Conservation (phyloP, 1,140 invertebrate species). For the Contarinia nasturtii region DNA sequence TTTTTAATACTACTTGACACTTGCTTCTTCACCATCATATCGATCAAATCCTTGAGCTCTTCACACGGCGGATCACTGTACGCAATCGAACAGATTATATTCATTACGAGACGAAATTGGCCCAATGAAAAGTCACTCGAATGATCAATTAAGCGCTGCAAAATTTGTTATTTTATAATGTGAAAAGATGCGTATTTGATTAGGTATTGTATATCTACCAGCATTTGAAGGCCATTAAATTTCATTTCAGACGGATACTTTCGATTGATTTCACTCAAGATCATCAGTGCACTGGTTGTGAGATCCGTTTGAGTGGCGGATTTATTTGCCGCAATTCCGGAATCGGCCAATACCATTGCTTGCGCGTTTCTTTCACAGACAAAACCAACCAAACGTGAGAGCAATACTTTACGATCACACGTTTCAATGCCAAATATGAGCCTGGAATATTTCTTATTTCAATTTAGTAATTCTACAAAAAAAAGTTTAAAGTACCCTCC, state of each 20-base stretch:
- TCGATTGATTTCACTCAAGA: slow-evolving; percentile 14
- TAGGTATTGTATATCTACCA: slow-evolving; percentile 10
- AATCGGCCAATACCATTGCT: not conserved
- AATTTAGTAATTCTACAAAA: no score
- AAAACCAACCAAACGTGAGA: slow-evolving; percentile 16
- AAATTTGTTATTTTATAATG: slow-evolving; percentile 13
- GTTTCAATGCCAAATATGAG: slow-evolving; percentile 16
- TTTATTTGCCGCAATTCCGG: not conserved
- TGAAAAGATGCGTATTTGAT: no score
- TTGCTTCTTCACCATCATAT: slow-evolving; percentile 39
- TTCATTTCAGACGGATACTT: slow-evolving; percentile 16
- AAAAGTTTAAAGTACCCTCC: no score
- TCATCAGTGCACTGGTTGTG: slow-evolving; percentile 13
- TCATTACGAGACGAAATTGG: slow-evolving; percentile 31
- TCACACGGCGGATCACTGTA: slow-evolving; percentile 25
- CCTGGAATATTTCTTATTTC: slow-evolving; percentile 5
- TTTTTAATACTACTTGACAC: slow-evolving; percentile 27
- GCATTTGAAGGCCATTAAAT: slow-evolving; percentile 17
- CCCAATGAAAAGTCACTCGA: slow-evolving; percentile 31
- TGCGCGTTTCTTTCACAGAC: slow-evolving; percentile 17
- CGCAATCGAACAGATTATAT: slow-evolving; percentile 29
- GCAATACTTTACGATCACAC: slow-evolving; percentile 16
- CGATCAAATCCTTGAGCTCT: slow-evolving; percentile 32
- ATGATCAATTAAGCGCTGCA: slow-evolving; percentile 34
- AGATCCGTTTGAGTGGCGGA: slow-evolving; percentile 3